Evolutionary conservation across 2,113 vertebrate genomes (phyloP).

Genomic region (Neotragus moschatus): DNA sequence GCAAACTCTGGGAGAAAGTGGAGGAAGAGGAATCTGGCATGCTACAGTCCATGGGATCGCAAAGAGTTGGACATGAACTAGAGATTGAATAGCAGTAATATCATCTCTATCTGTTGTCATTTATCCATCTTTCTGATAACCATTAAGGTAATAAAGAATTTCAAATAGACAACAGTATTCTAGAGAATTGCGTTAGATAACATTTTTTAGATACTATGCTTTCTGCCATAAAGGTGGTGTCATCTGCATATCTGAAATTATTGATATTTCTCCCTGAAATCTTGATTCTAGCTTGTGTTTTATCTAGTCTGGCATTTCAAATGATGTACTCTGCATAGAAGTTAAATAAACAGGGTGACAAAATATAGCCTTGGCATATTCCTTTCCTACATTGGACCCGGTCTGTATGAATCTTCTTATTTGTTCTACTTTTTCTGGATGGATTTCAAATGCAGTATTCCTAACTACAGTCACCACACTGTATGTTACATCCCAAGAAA

Average conservation of each 20-base stretch:
- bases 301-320: too few species aligned
- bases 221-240: too few species aligned
- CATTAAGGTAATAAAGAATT: background rate
- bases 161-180: background rate
- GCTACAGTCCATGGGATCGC: background rate
- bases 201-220: background rate
- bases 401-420: background rate
- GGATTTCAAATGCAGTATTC: background rate
- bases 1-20: background rate
- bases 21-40: background rate
- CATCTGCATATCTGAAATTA: too few species aligned
- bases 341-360: too few species aligned
- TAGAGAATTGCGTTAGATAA: background rate
- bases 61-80: background rate
- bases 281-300: too few species aligned
- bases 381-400: too few species aligned
- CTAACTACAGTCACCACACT: background rate
- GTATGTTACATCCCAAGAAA: background rate
- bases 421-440: background rate
- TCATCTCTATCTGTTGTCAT: background rate
- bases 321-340: too few species aligned
- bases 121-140: background rate
- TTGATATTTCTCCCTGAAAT: too few species aligned
- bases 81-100: background rate
- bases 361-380: too few species aligned